Evolutionary conservation across 2,888 invertebrate species (phyloP).

Genomic region (Chrysodeixis includens): DNA sequence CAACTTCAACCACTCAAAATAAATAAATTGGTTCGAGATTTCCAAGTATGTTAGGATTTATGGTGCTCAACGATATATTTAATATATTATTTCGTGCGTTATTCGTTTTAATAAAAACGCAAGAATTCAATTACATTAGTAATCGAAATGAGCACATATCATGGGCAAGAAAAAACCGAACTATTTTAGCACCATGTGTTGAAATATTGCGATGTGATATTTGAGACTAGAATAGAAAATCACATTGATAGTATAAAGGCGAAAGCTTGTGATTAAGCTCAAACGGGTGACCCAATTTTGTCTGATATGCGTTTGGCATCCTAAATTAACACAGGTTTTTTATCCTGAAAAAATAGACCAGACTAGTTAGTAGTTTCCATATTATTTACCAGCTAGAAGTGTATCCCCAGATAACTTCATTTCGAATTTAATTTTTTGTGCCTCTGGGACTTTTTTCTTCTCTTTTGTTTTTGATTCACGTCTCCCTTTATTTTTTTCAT

Average conservation of each 20-base stretch:
- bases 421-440: constrained; percentile 67
- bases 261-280: too few species aligned
- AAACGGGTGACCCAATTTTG: too few species aligned
- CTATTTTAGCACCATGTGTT: not conserved
- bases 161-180: too few species aligned
- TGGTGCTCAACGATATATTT: constrained; percentile 9
- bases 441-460: constrained; percentile 61
- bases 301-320: too few species aligned
- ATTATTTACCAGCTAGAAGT: constrained; percentile 74
- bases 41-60: constrained; percentile 25
- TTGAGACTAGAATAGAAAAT: too few species aligned
- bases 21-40: constrained; percentile 24
- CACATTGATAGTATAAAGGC: too few species aligned
- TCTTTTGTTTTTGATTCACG: constrained; percentile 58
- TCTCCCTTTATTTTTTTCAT: constrained; percentile 41
- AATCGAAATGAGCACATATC: not conserved
- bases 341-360: too few species aligned
- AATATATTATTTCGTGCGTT: constrained; percentile 18
- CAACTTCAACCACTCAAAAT: constrained; percentile 15
- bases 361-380: not conserved
- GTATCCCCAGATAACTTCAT: constrained; percentile 71
- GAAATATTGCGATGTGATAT: too few species aligned
- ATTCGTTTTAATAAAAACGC: constrained; percentile 31
- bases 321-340: too few species aligned
- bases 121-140: constrained; percentile 9